Percentiles rank a stretch among this genome's conserved stretches.
Conservation (phyloP, 2,113 vertebrate species). For the Mobula birostris region DNA sequence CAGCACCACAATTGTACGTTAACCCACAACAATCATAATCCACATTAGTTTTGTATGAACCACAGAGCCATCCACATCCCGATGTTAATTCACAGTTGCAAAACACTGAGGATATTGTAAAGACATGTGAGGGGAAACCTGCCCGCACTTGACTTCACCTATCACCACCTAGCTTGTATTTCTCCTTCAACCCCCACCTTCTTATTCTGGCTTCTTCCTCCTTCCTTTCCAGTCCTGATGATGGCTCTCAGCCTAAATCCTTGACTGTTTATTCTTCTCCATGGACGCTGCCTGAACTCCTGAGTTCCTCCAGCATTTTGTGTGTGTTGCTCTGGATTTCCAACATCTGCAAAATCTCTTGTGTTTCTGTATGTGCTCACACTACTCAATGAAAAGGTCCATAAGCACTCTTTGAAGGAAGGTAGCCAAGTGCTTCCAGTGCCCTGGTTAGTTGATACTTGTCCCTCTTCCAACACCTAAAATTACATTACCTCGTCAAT, state of each 20-base stretch:
- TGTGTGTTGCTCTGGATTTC: no score
- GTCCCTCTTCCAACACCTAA: not conserved
- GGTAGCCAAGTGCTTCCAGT: not conserved
- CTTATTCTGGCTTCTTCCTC: no score
- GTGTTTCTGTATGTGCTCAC: not conserved
- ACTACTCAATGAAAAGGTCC: not conserved
- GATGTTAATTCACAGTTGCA: constrained; percentile 7
- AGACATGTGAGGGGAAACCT: no score
- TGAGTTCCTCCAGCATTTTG: no score
- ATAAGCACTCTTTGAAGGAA: not conserved
- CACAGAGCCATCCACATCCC: constrained; percentile 5
- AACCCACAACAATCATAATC: not conserved
- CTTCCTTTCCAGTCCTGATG: no score
- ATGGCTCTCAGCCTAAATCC: no score
- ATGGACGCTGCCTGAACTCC: no score
- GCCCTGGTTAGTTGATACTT: not conserved
- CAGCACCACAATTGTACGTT: not conserved
- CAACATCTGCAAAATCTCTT: no score
- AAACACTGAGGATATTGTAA: not conserved
- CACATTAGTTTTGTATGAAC: not conserved
- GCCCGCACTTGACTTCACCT: no score
- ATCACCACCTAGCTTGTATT: no score
- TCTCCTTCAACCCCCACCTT: no score
- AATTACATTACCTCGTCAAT: not conserved
- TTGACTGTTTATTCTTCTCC: no score